Percentiles rank a stretch among this genome's conserved stretches.
phyloP scores from a whole-genome alignment of 2,797 vertebrate genomes.

The Phrynocephalus vlangalii region DNA sequence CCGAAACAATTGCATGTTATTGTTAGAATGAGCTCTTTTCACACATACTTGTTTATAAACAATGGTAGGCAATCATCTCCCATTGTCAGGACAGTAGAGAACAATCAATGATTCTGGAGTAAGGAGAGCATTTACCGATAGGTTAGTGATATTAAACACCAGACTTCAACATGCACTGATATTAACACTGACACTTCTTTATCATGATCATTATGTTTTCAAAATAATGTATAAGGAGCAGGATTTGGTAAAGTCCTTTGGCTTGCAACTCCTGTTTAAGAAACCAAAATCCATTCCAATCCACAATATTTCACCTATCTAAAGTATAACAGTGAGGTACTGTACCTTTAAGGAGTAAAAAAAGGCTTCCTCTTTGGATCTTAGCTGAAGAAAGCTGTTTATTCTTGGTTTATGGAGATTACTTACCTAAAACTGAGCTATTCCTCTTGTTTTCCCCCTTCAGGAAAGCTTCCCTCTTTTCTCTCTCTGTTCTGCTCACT shows the following conservation, averaged over 20 bases:
- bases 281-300: conserved; percentile 46
- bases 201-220: conserved; percentile 35
- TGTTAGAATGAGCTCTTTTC: not conserved
- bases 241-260: conserved; percentile 30
- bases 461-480: conserved; percentile 87
- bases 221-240: conserved; percentile 14
- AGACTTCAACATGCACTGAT: conserved; percentile 35
- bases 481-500: conserved; percentile 78
- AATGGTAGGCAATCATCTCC: conserved; percentile 19
- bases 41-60: conserved; percentile 19
- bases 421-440: conserved; percentile 87
- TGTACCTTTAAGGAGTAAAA: conserved; percentile 88
- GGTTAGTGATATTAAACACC: conserved; percentile 41
- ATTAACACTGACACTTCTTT: conserved; percentile 51
- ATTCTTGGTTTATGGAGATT: conserved; percentile 81
- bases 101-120: conserved; percentile 24
- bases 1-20: not conserved
- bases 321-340: conserved; percentile 65
- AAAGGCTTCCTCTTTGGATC: conserved; percentile 69
- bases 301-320: conserved; percentile 33
- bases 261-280: conserved; percentile 44
- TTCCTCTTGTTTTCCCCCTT: conserved; percentile 84
- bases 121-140: conserved; percentile 32
- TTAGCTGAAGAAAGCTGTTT: conserved; percentile 78
- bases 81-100: conserved; percentile 22